phyloP scores from a whole-genome alignment of 2,888 invertebrate species.

The Mesorhabditis sp. region DNA sequence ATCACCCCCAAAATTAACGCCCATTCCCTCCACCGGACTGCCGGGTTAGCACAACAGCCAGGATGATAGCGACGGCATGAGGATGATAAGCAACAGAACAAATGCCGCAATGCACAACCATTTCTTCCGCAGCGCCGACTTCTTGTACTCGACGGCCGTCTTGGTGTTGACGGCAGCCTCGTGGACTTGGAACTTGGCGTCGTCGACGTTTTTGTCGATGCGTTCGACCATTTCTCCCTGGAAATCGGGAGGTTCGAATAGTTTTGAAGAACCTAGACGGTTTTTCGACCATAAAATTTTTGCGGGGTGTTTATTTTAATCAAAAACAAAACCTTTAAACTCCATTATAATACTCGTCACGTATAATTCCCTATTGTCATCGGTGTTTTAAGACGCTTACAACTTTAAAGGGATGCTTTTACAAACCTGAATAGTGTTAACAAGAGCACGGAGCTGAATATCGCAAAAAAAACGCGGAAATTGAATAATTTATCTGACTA shows the following conservation, averaged over 20 bases:
- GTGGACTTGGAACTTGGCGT: slow-evolving; percentile 34
- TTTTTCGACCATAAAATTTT: no score
- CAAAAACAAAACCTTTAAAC: no score
- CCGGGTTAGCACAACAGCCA: slow-evolving; percentile 39
- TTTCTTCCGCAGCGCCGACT: slow-evolving; percentile 45
- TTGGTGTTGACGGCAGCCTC: slow-evolving; percentile 32
- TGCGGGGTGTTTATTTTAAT: no score
- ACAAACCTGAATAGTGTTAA: no score
- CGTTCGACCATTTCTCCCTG: slow-evolving; percentile 47
- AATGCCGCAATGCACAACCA: not conserved
- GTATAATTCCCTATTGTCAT: no score
- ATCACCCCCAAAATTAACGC: not conserved
- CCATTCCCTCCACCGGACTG: not conserved
- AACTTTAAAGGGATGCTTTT: no score
- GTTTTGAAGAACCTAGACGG: no score
- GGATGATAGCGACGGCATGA: slow-evolving; percentile 43
- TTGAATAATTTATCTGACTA: no score
- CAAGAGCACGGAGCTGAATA: no score
- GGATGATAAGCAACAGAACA: slow-evolving; percentile 21
- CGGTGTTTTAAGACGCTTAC: no score
- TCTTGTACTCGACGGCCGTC: slow-evolving; percentile 50
- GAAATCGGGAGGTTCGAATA: slow-evolving; percentile 10
- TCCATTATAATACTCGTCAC: no score
- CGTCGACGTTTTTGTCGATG: slow-evolving; percentile 46
- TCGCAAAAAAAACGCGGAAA: no score